Evolutionary conservation across 2,888 invertebrate genomes (phyloP), one percentile per base, ranked within the genome.

Genomic region (Folsomia candida): DNA sequence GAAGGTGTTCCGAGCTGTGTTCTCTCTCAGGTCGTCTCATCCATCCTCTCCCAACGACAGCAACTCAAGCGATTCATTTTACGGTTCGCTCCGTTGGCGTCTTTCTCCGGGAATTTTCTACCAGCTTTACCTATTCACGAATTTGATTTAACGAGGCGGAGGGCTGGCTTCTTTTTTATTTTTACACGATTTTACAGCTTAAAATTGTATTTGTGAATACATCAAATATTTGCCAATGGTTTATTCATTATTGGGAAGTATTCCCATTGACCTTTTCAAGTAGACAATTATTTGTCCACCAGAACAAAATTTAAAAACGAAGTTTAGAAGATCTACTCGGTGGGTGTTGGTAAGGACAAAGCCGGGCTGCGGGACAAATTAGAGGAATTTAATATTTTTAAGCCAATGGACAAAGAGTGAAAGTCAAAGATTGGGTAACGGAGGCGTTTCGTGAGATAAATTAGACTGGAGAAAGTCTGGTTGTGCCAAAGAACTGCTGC

Each of bases 401-500:
- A 22, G 54, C 6, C 6, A n/a, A 20, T 14, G 54, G 54, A 54
- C 54, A 54, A 54, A 54, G 54, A 54, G 54, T 54, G 20, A 54
- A 54, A 54, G 54, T 54, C 54, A 54, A 54, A n/a, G 54, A 54
- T 54, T 54, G 54, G 37, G 4, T 9, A 37, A 37, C 4, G 54
- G n/a, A 20, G 54, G 11, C 11, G 18, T 20, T 54, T n/a, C 22
- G 20, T 6, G n/a, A 54, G 54, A 54, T 54, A 54, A 54, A 54
- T 54, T 54, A 54, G 54, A 18, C 11, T n/a, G 20, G 22, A 54
- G 22, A 54, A 20, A 18, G 18, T 54, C 54, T 54, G 54, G 54
- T 54, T 54, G 54, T 54, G 54, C 54, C 54, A 54, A 54, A 18
- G 54, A 54, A 20, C n/a, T n/a, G n/a, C n/a, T 54, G 54, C 54